These are phyloP conservation scores for Plagodis dolabraria DNA, from an alignment of 2,888 invertebrate species.

Conservation along the genomic window DNA sequence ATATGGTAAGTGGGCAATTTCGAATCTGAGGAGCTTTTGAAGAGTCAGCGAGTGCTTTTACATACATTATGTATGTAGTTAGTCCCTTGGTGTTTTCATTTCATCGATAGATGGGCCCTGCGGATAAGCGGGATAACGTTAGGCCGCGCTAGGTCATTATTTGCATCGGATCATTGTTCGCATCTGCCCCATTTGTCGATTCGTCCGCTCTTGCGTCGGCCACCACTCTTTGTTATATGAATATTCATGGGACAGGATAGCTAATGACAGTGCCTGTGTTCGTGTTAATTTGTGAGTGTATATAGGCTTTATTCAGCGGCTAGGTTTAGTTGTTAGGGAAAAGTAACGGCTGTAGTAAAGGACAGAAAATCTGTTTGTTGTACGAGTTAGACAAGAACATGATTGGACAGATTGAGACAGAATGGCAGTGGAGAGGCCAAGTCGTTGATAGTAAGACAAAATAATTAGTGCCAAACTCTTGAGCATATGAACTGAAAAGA, in stretches of 20 bases:
- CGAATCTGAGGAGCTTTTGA: conserved; percentile 17
- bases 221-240: conserved; percentile 54
- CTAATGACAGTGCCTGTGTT: conserved; percentile 11
- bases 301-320: neutral
- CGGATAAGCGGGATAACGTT: conserved; percentile 55
- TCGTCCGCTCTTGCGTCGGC: conserved; percentile 33
- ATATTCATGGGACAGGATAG: conserved; percentile 55
- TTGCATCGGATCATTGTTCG: conserved; percentile 62
- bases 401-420: no score
- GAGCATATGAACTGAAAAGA: no score
- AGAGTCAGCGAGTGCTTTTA: conserved; percentile 7
- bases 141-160: conserved; percentile 49
- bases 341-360: no score
- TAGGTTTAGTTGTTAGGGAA: no score
- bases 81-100: conserved; percentile 28
- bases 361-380: no score
- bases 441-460: no score
- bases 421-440: no score
- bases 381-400: no score
- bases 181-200: conserved; percentile 60
- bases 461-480: no score
- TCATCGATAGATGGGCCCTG: conserved; percentile 20
- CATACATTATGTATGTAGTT: conserved; percentile 17
- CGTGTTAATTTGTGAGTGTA: conserved; percentile 8
- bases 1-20: conserved; percentile 28